phyloP scores from a whole-genome alignment of 2,888 invertebrate genomes.

The Drosophila phalerata region DNA sequence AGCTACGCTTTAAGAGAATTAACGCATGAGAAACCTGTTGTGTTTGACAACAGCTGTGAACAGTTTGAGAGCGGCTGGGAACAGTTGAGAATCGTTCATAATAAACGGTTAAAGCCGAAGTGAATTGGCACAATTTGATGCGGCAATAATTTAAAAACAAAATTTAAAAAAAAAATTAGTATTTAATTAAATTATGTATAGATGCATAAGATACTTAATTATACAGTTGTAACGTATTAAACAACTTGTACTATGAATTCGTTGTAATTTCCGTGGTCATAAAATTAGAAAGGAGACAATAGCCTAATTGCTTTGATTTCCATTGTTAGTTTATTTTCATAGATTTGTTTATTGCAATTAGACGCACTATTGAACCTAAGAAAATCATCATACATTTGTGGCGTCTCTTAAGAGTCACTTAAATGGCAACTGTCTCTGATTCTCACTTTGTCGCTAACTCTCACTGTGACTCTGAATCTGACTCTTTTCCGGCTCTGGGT shows the following conservation, averaged over 20 bases:
- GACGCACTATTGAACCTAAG: conserved; percentile 15
- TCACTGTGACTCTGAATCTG: conserved; percentile 9
- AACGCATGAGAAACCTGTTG: conserved; percentile 23
- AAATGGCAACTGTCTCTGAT: background rate
- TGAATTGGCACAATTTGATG: conserved; percentile 8
- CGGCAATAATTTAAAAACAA: background rate
- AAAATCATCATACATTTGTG: conserved; percentile 8
- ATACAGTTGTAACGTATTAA: background rate
- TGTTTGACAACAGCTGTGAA: conserved; percentile 12
- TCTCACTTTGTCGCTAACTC: conserved; percentile 8
- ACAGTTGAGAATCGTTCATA: background rate
- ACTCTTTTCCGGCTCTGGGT: conserved; percentile 6
- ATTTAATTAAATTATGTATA: background rate
- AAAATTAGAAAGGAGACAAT: conserved; percentile 31
- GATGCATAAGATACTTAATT: background rate
- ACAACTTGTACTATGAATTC: conserved; percentile 10
- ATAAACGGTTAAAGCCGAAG: background rate
- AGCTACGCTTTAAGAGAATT: conserved; percentile 6
- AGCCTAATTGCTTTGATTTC: conserved; percentile 12
- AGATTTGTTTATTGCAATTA: conserved; percentile 21
- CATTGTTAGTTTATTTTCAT: conserved; percentile 6
- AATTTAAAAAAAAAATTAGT: background rate
- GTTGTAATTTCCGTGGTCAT: conserved; percentile 1
- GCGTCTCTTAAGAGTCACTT: conserved; percentile 23
- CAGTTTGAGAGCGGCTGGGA: conserved; percentile 11